These are phyloP conservation scores for Aphelocoma californica DNA, from an alignment of 2,797 vertebrate species.

Conservation along the genomic window DNA sequence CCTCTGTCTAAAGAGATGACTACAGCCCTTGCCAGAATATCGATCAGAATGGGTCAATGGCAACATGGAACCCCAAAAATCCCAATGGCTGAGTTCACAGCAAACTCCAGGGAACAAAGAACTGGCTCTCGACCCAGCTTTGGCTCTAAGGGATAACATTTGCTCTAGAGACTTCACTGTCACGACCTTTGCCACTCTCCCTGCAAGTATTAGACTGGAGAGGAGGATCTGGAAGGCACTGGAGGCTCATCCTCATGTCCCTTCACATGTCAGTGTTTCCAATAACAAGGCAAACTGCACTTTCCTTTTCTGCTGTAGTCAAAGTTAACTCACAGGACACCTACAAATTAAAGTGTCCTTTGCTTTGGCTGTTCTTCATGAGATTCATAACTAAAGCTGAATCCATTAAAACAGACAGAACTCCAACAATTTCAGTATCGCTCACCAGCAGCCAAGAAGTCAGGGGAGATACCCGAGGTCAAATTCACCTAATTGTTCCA, in stretches of 20 bases:
- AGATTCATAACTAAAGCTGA: constrained; percentile 48
- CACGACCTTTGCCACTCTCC: background rate
- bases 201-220: background rate
- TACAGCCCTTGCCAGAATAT: background rate
- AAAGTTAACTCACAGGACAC: constrained; percentile 34
- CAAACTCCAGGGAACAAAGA: background rate
- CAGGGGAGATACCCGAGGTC: constrained; percentile 29
- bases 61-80: background rate
- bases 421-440: constrained; percentile 29
- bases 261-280: background rate
- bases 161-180: background rate
- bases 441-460: background rate
- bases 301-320: background rate
- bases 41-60: background rate
- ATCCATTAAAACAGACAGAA: constrained; percentile 68
- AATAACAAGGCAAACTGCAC: background rate
- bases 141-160: background rate
- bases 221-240: background rate
- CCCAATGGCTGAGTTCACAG: background rate
- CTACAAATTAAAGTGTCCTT: constrained; percentile 37
- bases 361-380: constrained; percentile 23
- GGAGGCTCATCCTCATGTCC: background rate
- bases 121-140: background rate
- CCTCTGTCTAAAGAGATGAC: background rate
- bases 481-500: constrained; percentile 64